Percentiles rank a stretch among this genome's conserved stretches.
These are phyloP conservation scores for Puffinus mauretanicus DNA, from an alignment of 2,113 vertebrate species.

Conservation along the genomic window DNA sequence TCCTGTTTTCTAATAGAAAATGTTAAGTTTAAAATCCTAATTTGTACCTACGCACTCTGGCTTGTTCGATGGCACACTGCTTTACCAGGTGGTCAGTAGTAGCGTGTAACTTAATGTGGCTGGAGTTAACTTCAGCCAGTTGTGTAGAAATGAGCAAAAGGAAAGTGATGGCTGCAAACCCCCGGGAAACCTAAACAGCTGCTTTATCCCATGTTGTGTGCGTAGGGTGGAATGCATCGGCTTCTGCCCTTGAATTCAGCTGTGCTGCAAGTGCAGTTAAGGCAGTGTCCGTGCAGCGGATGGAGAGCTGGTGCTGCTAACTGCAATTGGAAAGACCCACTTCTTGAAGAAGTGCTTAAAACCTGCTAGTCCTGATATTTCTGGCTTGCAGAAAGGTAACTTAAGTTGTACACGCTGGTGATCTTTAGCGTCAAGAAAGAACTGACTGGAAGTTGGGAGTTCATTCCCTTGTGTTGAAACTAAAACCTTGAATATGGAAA, in stretches of 20 bases:
- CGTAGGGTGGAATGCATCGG: rapidly evolving
- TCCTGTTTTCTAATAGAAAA: neutral
- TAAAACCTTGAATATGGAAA: neutral
- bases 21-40: neutral
- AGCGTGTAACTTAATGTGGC: neutral
- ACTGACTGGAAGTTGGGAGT: neutral
- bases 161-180: neutral
- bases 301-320: neutral
- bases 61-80: rapidly evolving
- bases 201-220: neutral
- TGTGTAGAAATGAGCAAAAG: neutral
- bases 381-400: neutral
- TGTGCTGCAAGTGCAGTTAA: neutral
- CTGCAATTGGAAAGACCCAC: neutral
- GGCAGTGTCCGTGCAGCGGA: neutral
- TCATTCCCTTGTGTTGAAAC: neutral
- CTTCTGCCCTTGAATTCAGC: neutral
- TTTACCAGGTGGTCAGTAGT: neutral
- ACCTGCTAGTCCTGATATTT: neutral
- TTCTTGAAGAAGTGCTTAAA: neutral
- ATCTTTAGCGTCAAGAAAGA: neutral
- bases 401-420: neutral
- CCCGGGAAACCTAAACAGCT: neutral
- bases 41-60: neutral
- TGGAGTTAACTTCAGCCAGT: neutral